Conservation (phyloP, 2,888 invertebrate genomes). For the Busseola fusca region DNA sequence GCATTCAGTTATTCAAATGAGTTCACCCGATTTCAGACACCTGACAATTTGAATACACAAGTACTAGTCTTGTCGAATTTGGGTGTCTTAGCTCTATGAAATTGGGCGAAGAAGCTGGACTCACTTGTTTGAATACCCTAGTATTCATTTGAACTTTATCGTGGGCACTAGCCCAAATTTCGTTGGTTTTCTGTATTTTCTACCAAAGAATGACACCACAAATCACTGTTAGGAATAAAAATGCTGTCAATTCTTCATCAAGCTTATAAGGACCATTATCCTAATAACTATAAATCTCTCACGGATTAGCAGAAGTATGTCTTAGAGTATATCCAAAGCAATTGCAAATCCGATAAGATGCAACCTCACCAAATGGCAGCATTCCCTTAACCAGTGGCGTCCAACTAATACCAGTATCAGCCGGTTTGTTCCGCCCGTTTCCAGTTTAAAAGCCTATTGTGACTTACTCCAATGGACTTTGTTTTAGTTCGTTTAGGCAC, state of each 20-base stretch:
- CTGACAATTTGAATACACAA: not conserved
- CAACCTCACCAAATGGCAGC: constrained; percentile 49
- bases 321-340: constrained; percentile 8
- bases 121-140: too few relatives aligned
- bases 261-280: too few relatives aligned
- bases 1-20: not conserved
- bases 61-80: not conserved
- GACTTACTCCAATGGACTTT: constrained; percentile 69
- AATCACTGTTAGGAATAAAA: not conserved
- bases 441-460: constrained; percentile 69
- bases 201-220: not conserved
- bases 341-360: constrained; percentile 36
- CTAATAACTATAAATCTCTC: not conserved
- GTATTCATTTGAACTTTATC: not conserved
- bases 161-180: not conserved
- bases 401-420: constrained; percentile 60
- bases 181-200: too few relatives aligned
- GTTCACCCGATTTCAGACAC: not conserved
- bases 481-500: constrained; percentile 57
- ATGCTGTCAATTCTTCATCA: not conserved
- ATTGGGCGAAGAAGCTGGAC: not conserved
- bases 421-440: constrained; percentile 55
- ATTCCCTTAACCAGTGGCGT: constrained; percentile 33
- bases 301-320: constrained; percentile 5
- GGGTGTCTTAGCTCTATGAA: not conserved